Evolutionary conservation across 2,113 vertebrate genomes (phyloP).

Genomic region (Accipiter cooperii): DNA sequence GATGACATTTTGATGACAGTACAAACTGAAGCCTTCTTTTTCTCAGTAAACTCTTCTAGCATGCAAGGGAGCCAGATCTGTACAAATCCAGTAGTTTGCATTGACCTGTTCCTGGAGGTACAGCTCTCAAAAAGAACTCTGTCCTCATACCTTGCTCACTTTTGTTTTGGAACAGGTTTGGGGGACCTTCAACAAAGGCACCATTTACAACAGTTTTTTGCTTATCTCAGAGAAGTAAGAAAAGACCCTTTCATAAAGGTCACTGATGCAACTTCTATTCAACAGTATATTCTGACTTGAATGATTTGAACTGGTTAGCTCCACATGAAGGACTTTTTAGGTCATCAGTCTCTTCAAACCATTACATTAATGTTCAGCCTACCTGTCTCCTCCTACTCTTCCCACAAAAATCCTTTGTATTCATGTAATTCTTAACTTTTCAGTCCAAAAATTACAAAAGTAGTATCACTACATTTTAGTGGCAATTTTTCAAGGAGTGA

Average conservation of each 20-base stretch:
- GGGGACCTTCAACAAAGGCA: neutral
- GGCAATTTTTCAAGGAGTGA: neutral
- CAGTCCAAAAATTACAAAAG: neutral
- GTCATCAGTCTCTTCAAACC: neutral
- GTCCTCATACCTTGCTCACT: neutral
- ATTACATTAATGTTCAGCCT: neutral
- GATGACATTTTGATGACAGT: neutral
- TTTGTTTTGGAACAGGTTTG: neutral
- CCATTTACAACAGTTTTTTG: neutral
- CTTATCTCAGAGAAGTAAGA: neutral
- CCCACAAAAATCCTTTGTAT: neutral
- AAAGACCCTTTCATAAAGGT: neutral
- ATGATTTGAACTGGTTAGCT: neutral
- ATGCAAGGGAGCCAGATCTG: neutral
- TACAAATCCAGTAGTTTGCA: neutral
- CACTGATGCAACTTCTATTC: neutral
- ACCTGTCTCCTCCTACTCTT: neutral
- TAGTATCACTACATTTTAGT: neutral
- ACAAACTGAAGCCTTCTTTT: neutral
- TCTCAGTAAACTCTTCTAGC: neutral
- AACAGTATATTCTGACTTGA: neutral
- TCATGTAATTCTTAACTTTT: neutral
- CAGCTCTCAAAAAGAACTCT: neutral
- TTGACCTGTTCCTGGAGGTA: neutral
- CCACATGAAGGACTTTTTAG: neutral